Base-by-base conservation (phyloP, 2,888 invertebrate species). In the Chironomus tentans region DNA sequence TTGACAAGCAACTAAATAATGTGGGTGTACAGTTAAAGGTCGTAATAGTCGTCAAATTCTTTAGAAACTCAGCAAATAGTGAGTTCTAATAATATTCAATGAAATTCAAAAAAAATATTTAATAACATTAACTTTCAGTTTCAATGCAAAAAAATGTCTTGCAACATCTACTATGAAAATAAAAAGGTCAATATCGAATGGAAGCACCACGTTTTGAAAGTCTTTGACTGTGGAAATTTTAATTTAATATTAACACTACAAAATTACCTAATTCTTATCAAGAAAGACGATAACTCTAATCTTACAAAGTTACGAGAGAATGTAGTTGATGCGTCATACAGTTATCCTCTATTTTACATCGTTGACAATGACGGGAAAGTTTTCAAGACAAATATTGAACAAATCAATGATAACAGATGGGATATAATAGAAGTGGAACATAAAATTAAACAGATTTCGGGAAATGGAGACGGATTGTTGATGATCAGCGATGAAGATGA, bases 391-490 rank as follows among this genome's bases (percentile, higher is more conserved):
- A 75, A 70, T 21, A 24, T 46, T 22, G 72, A 70, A 38, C 65
- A 74, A 24, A 65, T 74, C n/a, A 21, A 21, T 22, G 71, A 77
- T 18, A 50, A 68, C 62, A 62, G 21, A 46, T 68, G 62, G 75
- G 47, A 69, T 71, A 13, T 62, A 47, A 76, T 62, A 62, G n/a
- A n/a, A 69, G n/a, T 22, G 71, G 77, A 78, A 77, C 78, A 81
- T 81, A 82, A 81, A 80, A 80, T 77, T 18, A 15, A 77, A 18
- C 38, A 77, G 38, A 81, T 83, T 6, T 82, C 82, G 65, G 81
- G 82, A 77, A 83, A 84, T 3, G 79, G 80, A 2, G 80, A 82
- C 76, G 82, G 82, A n/a, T 82, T 81, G 24, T 79, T 84, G 22
- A 83, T 83, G 75, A 79, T 83, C 5, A 82, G 82, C 3, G 77